Conservation (phyloP, 2,113 vertebrate genomes). For the Actenoides hombroni region DNA sequence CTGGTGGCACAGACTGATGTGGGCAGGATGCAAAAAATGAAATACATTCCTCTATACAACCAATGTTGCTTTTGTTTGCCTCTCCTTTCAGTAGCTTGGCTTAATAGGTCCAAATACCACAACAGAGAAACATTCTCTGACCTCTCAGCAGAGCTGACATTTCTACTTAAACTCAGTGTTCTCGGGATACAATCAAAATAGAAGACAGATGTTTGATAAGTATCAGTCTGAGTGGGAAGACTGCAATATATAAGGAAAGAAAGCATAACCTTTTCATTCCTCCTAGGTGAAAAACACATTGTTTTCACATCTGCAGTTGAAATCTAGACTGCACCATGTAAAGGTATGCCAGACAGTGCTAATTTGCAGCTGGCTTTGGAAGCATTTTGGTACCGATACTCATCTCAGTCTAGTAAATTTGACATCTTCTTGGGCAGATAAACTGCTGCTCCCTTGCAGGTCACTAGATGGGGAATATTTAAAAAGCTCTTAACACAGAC, state of each 20-base stretch:
- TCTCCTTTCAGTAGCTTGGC: background rate
- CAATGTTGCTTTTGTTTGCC: background rate
- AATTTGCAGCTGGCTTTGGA: background rate
- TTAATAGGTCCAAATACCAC: background rate
- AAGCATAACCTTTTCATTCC: background rate
- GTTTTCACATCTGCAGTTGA: background rate
- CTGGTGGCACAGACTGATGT: background rate
- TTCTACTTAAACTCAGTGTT: background rate
- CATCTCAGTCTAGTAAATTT: background rate
- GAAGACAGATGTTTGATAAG: background rate
- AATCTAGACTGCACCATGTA: background rate
- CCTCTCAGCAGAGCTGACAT: background rate
- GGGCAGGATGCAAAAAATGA: background rate
- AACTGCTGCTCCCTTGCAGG: conserved; percentile 18
- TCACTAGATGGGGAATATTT: conserved; percentile 32
- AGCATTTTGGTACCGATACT: background rate
- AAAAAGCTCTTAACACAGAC: background rate
- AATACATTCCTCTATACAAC: background rate
- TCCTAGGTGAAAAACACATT: background rate
- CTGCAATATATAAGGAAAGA: fast-evolving
- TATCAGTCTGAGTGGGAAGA: background rate
- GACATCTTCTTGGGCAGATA: background rate
- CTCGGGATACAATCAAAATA: background rate
- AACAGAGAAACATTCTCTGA: background rate
- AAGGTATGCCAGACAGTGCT: background rate